phyloP scores from a whole-genome alignment of 1,140 invertebrate species.

The Trichonephila clavipes region DNA sequence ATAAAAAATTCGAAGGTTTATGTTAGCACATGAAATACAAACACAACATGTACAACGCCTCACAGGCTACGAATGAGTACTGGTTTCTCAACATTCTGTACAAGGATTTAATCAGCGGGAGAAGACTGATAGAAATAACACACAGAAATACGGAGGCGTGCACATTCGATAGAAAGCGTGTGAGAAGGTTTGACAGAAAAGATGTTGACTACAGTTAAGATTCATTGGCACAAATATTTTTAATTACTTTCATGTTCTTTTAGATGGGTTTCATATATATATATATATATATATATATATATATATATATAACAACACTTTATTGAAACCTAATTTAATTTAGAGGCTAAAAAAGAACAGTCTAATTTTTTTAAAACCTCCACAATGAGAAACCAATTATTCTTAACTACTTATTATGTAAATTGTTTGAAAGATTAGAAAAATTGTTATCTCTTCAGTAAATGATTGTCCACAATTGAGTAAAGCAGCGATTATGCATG shows the following conservation, averaged over 20 bases:
- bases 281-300: too few species aligned
- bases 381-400: neutral
- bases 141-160: conserved; percentile 18
- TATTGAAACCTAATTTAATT: neutral
- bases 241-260: neutral
- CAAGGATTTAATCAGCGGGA: conserved; percentile 56
- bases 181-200: conserved; percentile 16
- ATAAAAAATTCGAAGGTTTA: conserved; percentile 56
- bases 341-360: neutral
- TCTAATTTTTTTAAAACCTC: neutral
- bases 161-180: conserved; percentile 30
- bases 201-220: neutral
- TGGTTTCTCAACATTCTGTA: conserved; percentile 28
- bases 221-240: conserved; percentile 1
- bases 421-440: conserved; percentile 45
- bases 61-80: conserved; percentile 44
- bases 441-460: conserved; percentile 60
- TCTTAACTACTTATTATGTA: conserved; percentile 36
- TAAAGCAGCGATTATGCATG: conserved; percentile 58
- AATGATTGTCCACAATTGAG: conserved; percentile 74
- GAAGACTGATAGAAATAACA: conserved; percentile 67
- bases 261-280: neutral
- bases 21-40: conserved; percentile 48
- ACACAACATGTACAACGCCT: conserved; percentile 58
- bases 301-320: neutral